Base-by-base conservation (phyloP, 2,113 vertebrate species). In the Lethenteron camtschaticum region DNA sequence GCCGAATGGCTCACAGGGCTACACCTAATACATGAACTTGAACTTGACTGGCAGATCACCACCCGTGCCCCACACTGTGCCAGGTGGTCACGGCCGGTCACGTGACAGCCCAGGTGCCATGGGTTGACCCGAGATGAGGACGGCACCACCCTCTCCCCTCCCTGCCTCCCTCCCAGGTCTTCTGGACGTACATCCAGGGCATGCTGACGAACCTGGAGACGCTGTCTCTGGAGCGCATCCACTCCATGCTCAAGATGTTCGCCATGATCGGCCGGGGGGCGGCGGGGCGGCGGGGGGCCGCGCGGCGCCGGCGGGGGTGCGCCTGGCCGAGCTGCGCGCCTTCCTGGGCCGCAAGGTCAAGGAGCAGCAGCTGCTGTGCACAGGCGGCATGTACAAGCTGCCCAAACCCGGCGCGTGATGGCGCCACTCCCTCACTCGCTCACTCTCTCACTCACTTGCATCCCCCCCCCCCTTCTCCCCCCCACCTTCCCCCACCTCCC, bases 121-220 rank as follows among this genome's bases (percentile, higher is more conserved):
- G n/a, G n/a, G n/a, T n/a, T n/a, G n/a, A n/a, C n/a, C n/a, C n/a
- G n/a, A n/a, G n/a, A n/a, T n/a, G n/a, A n/a, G n/a, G n/a, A n/a
- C n/a, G n/a, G n/a, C n/a, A 24, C 24, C 24, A 24, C 24, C 24
- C 24, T 24, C 18, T 20, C 18, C 24, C 24, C 24, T 24, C 3
- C 24, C 24, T 24, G 2, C 24, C 24, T 69, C 12, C 55, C n/a
- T 24, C 69, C 11, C 79, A 97, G 94, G 77, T 99, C 10, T 99
- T 99, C 79, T 99, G 94, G 94, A 90, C 89, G 0, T 99, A 99
- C 76, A 92, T 99, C 78, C 94, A 99, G 76, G 89, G 91, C 55
- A 99, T 99, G 94, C 82, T 99, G 77, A 99, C 94, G 73, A 99
- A 99, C 81, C 82, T 99, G 72, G 94, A 99, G 81, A 88, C 83